phyloP scores from a whole-genome alignment of 2,113 vertebrate genomes.

The Potamarius usumacintae region DNA sequence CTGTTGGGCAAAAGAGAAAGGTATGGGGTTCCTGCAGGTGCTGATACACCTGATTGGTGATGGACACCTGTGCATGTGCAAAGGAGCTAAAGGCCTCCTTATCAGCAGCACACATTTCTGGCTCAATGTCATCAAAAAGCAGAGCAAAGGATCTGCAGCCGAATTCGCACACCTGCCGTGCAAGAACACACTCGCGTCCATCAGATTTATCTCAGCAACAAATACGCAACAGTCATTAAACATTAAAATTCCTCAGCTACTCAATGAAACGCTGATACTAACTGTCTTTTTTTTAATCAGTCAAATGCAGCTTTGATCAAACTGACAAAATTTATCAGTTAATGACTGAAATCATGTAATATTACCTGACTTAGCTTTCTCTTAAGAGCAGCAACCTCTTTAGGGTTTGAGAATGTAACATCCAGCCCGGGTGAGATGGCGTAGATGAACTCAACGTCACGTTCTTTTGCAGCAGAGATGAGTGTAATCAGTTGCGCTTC shows the following conservation, averaged over 20 bases:
- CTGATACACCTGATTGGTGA: conserved; percentile 91
- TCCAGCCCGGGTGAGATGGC: conserved; percentile 96
- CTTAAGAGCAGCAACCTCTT: conserved; percentile 87
- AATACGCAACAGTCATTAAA: background rate
- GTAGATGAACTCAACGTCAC: conserved; percentile 91
- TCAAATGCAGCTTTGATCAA: background rate
- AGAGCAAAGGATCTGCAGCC: conserved; percentile 95
- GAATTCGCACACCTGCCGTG: conserved; percentile 83
- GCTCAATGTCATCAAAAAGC: conserved; percentile 95
- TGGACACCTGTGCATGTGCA: conserved; percentile 90
- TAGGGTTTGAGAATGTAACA: conserved; percentile 96
- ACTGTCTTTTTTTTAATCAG: background rate
- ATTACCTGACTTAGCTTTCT: conserved; percentile 89
- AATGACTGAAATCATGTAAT: background rate
- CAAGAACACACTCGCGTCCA: background rate
- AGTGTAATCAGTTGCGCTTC: conserved; percentile 88
- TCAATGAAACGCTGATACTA: background rate
- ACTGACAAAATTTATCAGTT: background rate
- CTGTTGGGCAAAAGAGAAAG: conserved; percentile 98
- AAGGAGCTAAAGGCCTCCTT: conserved; percentile 93
- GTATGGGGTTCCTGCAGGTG: conserved; percentile 87
- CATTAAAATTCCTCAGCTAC: background rate
- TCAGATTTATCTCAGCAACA: background rate
- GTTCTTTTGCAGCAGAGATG: conserved; percentile 86
- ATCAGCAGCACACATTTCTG: conserved; percentile 95